Evolutionary conservation across 2,113 vertebrate genomes (phyloP), one percentile per base, ranked within the genome.

Genomic region (Cichladusa arquata): DNA sequence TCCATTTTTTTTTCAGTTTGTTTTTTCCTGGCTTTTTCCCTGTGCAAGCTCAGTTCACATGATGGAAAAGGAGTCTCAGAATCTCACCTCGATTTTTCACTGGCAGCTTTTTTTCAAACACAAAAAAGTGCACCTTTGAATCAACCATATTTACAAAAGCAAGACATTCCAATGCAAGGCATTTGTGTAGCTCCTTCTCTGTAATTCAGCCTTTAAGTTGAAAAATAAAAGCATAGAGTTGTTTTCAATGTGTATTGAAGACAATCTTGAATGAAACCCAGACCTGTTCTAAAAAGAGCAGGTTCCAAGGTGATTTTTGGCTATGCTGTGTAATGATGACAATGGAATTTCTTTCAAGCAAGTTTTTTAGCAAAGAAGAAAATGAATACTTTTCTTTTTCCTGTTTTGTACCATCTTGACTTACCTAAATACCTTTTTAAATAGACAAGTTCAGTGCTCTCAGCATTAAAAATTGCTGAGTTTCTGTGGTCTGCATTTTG

Each of bases 401-500:
- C 28, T 45, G 1, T n/a, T 74, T 25, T 58, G 47, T 71, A 47
- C 33, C 13, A 22, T 54, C 61, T 64, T 51, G 48, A 60, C 34
- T 88, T 79, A 70, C 54, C 23, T 83, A 88, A 88, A 88, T 57
- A 33, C 16, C 29, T 66, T 47, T 54, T 58, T 19, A 67, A 54
- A 60, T 26, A 69, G 20, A 33, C 28, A 33, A 74, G 10, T 69
- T 92, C 45, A 34, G 8, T 5, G 3, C 11, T 62, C 19, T 72
- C n/a, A 28, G 26, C 31, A 57, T 83, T 76, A 62, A 70, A 81
- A 91, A 50, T 24, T 77, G 42, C n/a, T 86, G 71, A 80, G 84
- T 80, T 92, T 80, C 54, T 91, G 58, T 81, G 69, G 40, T 58
- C 47, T 92, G 33, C 16, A 7, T 94, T 81, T 92, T 94, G 34